phyloP scores from a whole-genome alignment of 1,140 invertebrate species.

The Chelonus insularis region DNA sequence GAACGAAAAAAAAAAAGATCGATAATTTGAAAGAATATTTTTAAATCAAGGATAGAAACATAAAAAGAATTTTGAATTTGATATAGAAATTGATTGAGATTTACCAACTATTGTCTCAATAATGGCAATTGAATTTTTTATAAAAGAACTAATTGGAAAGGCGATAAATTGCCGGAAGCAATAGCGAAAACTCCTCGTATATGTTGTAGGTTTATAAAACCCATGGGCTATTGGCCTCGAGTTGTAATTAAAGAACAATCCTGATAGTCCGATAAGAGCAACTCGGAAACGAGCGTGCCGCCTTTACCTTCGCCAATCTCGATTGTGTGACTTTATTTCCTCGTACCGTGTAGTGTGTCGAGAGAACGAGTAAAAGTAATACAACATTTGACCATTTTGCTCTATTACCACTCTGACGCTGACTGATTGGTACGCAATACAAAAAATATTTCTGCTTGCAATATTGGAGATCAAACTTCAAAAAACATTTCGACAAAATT shows the following conservation, averaged over 20 bases:
- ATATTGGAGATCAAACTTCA: too few relatives aligned
- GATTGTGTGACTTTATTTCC: conserved; percentile 25
- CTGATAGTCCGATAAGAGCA: conserved; percentile 30
- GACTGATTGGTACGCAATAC: conserved; percentile 8
- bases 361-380: background rate
- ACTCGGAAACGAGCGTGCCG: conserved; percentile 29
- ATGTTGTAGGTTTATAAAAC: conserved; percentile 24
- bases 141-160: background rate
- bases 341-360: background rate
- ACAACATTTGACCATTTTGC: background rate
- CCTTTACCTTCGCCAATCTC: conserved; percentile 28
- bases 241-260: conserved; percentile 44
- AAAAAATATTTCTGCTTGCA: background rate
- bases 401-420: background rate
- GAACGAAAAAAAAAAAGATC: too few relatives aligned
- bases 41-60: too few relatives aligned
- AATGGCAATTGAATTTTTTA: background rate
- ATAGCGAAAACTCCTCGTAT: conserved; percentile 27
- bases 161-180: background rate
- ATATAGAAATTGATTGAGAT: too few relatives aligned
- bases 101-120: background rate
- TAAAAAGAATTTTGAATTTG: too few relatives aligned
- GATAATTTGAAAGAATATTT: too few relatives aligned
- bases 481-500: too few relatives aligned
- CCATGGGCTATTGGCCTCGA: conserved; percentile 19